phyloP scores from a whole-genome alignment of 2,888 invertebrate species.

The Zaprionus obscuricornis region DNA sequence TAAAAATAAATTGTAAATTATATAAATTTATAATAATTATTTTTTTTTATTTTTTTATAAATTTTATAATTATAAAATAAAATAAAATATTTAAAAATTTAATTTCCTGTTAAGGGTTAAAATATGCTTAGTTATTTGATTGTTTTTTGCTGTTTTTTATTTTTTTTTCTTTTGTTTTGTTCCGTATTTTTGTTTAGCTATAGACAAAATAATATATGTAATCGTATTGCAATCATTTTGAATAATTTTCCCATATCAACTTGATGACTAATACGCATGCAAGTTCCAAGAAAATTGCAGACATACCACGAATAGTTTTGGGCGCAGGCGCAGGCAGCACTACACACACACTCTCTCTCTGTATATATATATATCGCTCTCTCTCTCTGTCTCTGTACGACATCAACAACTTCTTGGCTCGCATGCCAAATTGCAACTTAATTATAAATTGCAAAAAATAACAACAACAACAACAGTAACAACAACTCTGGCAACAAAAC shows the following conservation, averaged over 20 bases:
- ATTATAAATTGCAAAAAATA: constrained; percentile 72
- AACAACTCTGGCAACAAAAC: constrained; percentile 11
- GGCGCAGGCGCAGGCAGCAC: constrained; percentile 39
- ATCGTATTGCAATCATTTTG: constrained; percentile 42
- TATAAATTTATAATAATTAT: too few species aligned
- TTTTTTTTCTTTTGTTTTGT: neutral
- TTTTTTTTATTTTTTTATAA: too few species aligned
- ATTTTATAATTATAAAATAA: too few species aligned
- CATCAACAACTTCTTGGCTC: constrained; percentile 56
- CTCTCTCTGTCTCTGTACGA: too few species aligned
- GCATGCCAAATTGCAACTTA: constrained; percentile 78
- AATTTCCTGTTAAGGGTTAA: too few species aligned
- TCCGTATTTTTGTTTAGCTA: constrained; percentile 3
- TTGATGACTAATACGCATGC: constrained; percentile 75
- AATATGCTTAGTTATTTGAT: too few species aligned
- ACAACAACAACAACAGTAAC: constrained; percentile 20
- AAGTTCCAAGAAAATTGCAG: constrained; percentile 71
- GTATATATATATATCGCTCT: too few species aligned
- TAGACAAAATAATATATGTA: constrained; percentile 21
- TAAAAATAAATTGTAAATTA: too few species aligned
- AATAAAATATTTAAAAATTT: too few species aligned
- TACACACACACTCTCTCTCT: too few species aligned
- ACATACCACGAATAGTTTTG: constrained; percentile 73
- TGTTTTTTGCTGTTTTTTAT: neutral
- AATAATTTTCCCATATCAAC: constrained; percentile 30